Base-by-base conservation (phyloP, 2,113 vertebrate species). In the Silurus glanis region DNA sequence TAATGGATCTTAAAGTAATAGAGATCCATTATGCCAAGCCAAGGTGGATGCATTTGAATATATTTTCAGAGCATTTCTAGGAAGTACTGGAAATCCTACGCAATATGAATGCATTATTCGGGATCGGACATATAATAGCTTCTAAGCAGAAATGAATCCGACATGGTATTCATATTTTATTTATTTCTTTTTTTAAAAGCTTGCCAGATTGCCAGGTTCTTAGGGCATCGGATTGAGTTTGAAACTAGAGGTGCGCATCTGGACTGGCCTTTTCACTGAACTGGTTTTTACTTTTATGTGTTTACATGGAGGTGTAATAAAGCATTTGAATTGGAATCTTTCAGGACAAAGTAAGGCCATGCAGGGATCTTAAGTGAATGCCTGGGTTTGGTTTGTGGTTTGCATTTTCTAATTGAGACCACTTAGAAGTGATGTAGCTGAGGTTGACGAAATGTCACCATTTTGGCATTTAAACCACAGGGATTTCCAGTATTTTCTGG, bases 1-100 rank as follows among this genome's bases (percentile, higher is more conserved):
- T 80, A 88, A 86, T 7, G 16, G 21, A 74, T 59, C 75, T 62
- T 64, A 80, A 88, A 51, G 47, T 84, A 88, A 84, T 58, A 74
- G 55, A 58, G 75, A 58, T 81, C 53, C 84, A 56, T 80, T 58
- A 80, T 47, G 25, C 75, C 61, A 61, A 83, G 47, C 37, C n/a
- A 21, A 72, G 74, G 10, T 72, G 76, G 53, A 28, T 28, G 47
- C 82, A 58, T 81, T 74, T 82, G 67, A 88, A 88, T 85, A 75
- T 17, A 84, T 88, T 74, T 80, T 76, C 66, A 62, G 9, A 23
- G 4, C 19, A 81, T 81, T 62, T 81, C 37, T 7, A 25, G 4
- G 58, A 81, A 80, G 7, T 13, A 45, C 37, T 37, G 37, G 37
- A 2, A 47, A 81, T 23, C 19, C 21, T 13, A 14, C 2, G 0